Evolutionary conservation across 1,140 invertebrate genomes (phyloP).

Genomic region (Paramacrobiotus metropolitanus): DNA sequence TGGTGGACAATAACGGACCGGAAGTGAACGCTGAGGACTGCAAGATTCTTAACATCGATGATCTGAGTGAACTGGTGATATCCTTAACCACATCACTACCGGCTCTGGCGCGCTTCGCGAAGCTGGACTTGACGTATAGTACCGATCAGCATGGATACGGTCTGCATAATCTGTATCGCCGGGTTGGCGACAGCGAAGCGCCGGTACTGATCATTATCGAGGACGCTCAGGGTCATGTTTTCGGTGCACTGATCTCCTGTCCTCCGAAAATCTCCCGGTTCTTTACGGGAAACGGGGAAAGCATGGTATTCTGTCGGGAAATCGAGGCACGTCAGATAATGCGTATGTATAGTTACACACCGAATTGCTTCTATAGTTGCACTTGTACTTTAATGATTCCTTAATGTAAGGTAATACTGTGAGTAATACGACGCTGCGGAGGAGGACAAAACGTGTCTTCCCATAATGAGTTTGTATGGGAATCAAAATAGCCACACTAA

Average conservation of each 20-base stretch:
- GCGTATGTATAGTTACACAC: not conserved
- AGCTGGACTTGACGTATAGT: too few species aligned
- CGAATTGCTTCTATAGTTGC: not conserved
- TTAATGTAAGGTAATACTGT: too few species aligned
- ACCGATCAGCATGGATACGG: not conserved
- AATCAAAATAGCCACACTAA: too few species aligned
- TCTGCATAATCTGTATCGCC: not conserved
- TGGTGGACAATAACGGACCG: too few species aligned
- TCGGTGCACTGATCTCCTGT: not conserved
- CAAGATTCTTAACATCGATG: too few species aligned
- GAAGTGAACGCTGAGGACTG: too few species aligned
- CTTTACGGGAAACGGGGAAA: not conserved
- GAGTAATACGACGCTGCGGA: too few species aligned
- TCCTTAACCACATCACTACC: too few species aligned
- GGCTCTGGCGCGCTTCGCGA: too few species aligned
- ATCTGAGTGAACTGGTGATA: too few species aligned
- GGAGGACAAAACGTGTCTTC: too few species aligned
- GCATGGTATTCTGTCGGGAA: not conserved
- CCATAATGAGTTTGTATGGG: too few species aligned
- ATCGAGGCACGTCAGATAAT: not conserved
- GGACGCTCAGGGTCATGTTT: not conserved
- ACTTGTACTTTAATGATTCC: not conserved
- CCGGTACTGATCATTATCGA: not conserved
- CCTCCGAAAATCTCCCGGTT: not conserved
- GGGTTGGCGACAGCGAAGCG: not conserved